Base-by-base conservation (phyloP, 64 coral and sea anemone genomes). In the Platygyra sinensis region DNA sequence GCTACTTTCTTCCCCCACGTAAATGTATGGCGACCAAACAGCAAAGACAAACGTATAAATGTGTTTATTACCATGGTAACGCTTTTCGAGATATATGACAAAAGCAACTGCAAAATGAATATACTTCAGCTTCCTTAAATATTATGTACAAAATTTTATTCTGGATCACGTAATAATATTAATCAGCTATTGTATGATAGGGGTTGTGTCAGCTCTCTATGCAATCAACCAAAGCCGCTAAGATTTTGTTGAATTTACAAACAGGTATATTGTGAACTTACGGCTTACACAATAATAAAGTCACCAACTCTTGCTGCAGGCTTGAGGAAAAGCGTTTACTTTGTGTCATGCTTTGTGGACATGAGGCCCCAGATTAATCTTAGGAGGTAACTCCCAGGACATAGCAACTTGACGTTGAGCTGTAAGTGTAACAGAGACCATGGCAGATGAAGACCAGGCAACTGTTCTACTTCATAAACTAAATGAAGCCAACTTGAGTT, bases 121-220 rank as follows among this genome's bases (percentile, higher is more conserved):
- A 85, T 50, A 85, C 30, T 71, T 51, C 38, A 85, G 36, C 61
- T 49, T 71, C 19, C 64, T 85, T 85, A 85, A 85, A 85, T 85
- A 85, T 27, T 85, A 85, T 85, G 62, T 85, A 85, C 81, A 85
- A 28, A 46, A 71, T 85, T 71, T 85, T 27, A 20, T 2, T 50
- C 19, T 67, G 15, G 65, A 71, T 69, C 62, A 85, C 31, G 32
- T 71, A 46, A 46, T 71, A 46, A 46, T 42, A 49, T 51, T 69
- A 39, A 67, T 85, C 38, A 85, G 39, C 81, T 85, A 85, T 72
- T 2, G 20, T 85, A 85, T 36, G 63, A 85, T 4, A 62, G 38
- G 62, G n/a, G 6, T 27, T 24, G 65, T 69, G 65, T 10, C 9
- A 69, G n/a, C 42, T 11, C 11, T 69, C 9, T 69, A 20, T 69